These are phyloP conservation scores for Tapirus indicus DNA, from an alignment of 2,797 vertebrate species.

Conservation along the genomic window DNA sequence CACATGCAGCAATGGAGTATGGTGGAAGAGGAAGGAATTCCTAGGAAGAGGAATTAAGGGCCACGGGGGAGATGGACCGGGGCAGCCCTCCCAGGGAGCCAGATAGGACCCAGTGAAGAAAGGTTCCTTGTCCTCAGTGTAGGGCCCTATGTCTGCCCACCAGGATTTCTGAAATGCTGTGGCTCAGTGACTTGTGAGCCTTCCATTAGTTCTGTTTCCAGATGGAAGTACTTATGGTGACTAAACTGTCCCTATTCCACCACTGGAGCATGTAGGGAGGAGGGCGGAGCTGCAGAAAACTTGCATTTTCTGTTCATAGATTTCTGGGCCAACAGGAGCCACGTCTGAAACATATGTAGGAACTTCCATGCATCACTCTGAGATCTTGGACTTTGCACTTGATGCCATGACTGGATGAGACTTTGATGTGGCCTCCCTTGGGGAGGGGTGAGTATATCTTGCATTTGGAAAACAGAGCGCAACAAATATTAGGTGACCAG, in stretches of 20 bases:
- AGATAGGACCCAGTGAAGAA: neutral
- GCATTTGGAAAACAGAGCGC: neutral
- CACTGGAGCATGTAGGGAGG: neutral
- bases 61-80: accelerated
- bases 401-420: neutral
- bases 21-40: neutral
- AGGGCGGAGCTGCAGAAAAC: neutral
- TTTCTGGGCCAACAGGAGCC: neutral
- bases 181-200: neutral
- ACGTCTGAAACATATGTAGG: neutral
- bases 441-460: neutral
- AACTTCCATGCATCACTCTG: neutral
- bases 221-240: neutral
- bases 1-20: neutral
- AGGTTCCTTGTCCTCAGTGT: accelerated
- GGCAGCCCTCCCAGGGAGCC: neutral
- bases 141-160: neutral
- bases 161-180: neutral
- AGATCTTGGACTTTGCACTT: neutral
- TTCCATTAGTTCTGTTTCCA: neutral
- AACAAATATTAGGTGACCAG: neutral
- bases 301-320: neutral
- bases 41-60: neutral
- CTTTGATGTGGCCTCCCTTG: neutral
- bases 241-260: neutral